Evolutionary conservation across 2,797 vertebrate species (phyloP).

Genomic region (Buceros bicornis): DNA sequence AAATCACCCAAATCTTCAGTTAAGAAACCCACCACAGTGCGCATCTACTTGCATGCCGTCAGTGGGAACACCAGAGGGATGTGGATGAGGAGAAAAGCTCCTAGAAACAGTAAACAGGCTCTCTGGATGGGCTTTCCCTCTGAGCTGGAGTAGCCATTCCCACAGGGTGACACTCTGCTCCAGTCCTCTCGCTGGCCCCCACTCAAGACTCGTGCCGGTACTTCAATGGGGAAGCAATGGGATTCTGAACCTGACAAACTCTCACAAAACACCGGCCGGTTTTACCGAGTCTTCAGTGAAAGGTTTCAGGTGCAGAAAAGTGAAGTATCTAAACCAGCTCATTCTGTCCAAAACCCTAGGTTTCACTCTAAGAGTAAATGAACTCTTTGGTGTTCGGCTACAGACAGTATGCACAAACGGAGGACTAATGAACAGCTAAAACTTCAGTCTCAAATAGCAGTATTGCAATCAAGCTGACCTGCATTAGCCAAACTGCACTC

Average conservation of each 20-base stretch:
- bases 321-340: accelerated
- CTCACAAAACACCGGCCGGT: accelerated
- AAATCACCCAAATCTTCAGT: accelerated
- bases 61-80: background rate
- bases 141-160: background rate
- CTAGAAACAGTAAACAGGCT: accelerated
- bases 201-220: accelerated
- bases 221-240: accelerated
- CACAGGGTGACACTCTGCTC: background rate
- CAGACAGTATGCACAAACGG: too few species aligned
- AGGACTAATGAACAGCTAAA: background rate
- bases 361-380: background rate
- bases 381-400: background rate
- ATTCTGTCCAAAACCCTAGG: background rate
- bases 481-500: accelerated
- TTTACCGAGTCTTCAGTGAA: background rate
- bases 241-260: background rate
- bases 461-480: background rate
- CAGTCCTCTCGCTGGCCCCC: background rate
- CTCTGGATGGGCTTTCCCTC: background rate
- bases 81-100: background rate
- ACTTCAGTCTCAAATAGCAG: background rate
- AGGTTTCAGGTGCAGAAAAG: background rate
- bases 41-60: accelerated
- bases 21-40: accelerated